Conservation (phyloP, 2,888 invertebrate species). For the Cremastobaeus sp. region DNA sequence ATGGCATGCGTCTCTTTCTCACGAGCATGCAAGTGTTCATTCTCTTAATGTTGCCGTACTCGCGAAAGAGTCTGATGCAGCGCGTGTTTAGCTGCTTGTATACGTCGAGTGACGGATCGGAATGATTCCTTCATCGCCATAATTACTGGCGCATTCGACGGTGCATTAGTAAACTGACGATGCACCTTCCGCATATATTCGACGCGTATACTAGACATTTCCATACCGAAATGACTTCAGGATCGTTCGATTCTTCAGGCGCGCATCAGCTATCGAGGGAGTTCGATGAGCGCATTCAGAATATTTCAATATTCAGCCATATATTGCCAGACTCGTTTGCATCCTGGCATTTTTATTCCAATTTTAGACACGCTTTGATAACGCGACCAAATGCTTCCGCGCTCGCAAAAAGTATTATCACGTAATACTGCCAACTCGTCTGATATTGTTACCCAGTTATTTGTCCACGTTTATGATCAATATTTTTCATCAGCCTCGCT, state of each 20-base stretch:
- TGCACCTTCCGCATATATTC: conserved; percentile 16
- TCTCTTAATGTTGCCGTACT: conserved; percentile 46
- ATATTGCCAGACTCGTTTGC: conserved; percentile 33
- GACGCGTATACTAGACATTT: conserved; percentile 42
- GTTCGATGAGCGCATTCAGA: conserved; percentile 56
- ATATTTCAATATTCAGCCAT: conserved; percentile 59
- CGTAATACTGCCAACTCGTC: no score
- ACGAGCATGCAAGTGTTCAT: conserved; percentile 45
- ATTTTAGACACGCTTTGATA: conserved; percentile 8
- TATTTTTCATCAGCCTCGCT: no score
- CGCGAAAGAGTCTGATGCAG: conserved; percentile 32
- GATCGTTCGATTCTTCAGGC: conserved; percentile 56
- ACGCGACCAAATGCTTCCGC: not conserved
- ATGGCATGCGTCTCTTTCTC: conserved; percentile 15
- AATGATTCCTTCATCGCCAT: conserved; percentile 56
- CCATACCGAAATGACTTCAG: conserved; percentile 58
- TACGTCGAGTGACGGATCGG: conserved; percentile 30
- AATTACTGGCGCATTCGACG: conserved; percentile 52
- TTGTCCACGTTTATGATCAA: no score
- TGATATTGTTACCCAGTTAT: no score
- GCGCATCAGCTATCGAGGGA: conserved; percentile 41
- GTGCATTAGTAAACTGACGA: conserved; percentile 40
- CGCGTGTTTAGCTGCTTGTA: conserved; percentile 12
- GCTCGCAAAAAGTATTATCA: no score
- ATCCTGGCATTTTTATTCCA: conserved; percentile 26